A percentile compares a stretch with the other conserved stretches of the same genome.
phyloP scores from a whole-genome alignment of 2,113 vertebrate genomes.

The Gasterosteus nipponicus region DNA sequence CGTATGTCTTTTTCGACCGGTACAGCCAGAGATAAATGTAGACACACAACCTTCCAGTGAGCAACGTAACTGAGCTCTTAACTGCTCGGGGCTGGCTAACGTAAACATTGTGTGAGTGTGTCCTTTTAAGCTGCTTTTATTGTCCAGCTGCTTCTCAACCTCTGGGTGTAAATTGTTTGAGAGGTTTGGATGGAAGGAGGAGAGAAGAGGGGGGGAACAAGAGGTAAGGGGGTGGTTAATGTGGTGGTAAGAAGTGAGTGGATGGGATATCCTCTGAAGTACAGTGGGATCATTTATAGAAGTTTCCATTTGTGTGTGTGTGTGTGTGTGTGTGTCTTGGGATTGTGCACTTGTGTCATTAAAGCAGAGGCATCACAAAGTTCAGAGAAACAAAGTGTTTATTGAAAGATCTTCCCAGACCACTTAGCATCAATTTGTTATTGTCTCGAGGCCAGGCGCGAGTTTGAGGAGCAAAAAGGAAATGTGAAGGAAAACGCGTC shows the following conservation, averaged over 20 bases:
- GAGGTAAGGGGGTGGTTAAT: constrained; percentile 64
- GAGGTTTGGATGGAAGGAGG: constrained; percentile 48
- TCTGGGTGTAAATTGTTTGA: constrained; percentile 72
- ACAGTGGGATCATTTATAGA: constrained; percentile 42
- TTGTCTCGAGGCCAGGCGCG: constrained; percentile 47
- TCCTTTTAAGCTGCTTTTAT: constrained; percentile 83
- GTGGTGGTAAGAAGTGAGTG: constrained; percentile 35
- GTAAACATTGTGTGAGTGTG: constrained; percentile 78
- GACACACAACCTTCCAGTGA: constrained; percentile 56
- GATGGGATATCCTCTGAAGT: constrained; percentile 44
- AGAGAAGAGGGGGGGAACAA: constrained; percentile 39
- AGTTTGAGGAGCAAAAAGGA: constrained; percentile 42
- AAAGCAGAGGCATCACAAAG: constrained; percentile 47
- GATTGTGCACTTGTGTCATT: constrained; percentile 42
- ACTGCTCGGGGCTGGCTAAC: constrained; percentile 69
- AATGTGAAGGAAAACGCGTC: constrained; percentile 38
- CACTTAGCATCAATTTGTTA: constrained; percentile 65
- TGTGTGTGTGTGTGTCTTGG: constrained; percentile 17
- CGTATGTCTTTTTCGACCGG: constrained; percentile 50
- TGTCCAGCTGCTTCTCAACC: constrained; percentile 79
- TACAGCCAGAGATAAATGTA: constrained; percentile 74
- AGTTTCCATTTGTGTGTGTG: constrained; percentile 3
- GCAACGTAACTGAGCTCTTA: constrained; percentile 65
- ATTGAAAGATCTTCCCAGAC: constrained; percentile 68
- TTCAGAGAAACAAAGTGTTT: constrained; percentile 64